Percentiles rank a stretch among this genome's conserved stretches.
These are phyloP conservation scores for Leuciscus idus DNA, from an alignment of 2,113 vertebrate species.

Conservation along the genomic window DNA sequence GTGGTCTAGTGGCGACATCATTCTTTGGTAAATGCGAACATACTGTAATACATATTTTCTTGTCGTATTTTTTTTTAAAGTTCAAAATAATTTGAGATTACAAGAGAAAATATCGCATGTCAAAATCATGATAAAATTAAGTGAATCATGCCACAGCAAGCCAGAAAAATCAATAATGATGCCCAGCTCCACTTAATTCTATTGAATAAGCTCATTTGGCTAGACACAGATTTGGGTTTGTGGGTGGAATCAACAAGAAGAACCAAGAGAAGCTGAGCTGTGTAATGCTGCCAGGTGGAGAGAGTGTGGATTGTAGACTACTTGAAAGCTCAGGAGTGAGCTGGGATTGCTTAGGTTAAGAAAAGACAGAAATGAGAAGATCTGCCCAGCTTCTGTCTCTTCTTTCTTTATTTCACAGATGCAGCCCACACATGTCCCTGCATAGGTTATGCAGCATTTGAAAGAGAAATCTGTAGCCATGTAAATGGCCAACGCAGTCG, in stretches of 20 bases:
- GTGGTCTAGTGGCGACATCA: background rate
- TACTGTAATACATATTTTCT: background rate
- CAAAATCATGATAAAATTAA: background rate
- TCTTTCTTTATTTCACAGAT: background rate
- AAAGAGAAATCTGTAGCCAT: background rate
- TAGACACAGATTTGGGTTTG: background rate
- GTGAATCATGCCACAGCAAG: background rate
- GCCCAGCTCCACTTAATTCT: background rate
- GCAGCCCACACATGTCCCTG: conserved; percentile 1
- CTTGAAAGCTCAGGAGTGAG: conserved; percentile 28
- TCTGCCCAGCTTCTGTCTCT: background rate
- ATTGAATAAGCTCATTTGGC: conserved; percentile 1
- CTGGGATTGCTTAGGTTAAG: background rate
- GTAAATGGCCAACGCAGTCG: background rate
- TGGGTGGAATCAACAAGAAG: conserved; percentile 4
- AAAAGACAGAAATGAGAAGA: conserved; percentile 24
- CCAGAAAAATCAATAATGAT: background rate
- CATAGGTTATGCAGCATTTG: background rate
- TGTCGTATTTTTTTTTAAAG: background rate
- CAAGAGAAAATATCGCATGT: background rate
- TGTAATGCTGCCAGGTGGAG: conserved; percentile 8
- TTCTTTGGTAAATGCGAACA: background rate
- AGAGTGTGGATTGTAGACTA: background rate
- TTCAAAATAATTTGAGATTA: background rate
- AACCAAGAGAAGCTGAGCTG: background rate